Base-by-base conservation (phyloP, 2,797 vertebrate species). In the Sebastes trivittatus region DNA sequence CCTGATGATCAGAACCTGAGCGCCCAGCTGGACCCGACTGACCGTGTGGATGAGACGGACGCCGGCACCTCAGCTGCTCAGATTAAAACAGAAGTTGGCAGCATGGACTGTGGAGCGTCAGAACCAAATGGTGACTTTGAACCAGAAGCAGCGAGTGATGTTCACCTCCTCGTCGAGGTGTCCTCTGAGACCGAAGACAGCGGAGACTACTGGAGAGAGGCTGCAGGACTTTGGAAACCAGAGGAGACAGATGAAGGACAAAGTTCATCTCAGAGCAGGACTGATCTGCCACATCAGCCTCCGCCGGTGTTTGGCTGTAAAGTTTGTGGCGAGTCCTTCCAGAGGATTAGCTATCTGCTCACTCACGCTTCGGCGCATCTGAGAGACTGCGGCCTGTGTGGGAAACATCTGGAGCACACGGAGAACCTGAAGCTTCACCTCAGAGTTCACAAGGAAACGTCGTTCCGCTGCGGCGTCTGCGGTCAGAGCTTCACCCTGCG, bases 401-500 rank as follows among this genome's bases (percentile, higher is more conserved):
- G 84, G 2, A 78, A 80, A 36, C 84, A 62, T 0, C 72, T 90
- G 72, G 78, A 81, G 23, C 61, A 2, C 3, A 1, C 3, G 0
- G 80, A 78, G 59, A 67, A 0, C 72, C 27, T 87, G 56, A 82
- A 77, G 81, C 46, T 65, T 0, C 89, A 89, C 75, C 79, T 90
- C 5, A 6, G 29, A 7, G 54, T 5, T 1, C 89, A 90, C 85
- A 23, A 66, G 20, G 73, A 87, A 0, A 16, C 64, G 2, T 4
- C 29, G 9, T 78, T 90, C 79, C 5, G 42, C 75, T 90, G 89
- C 80, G 1, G 27, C 46, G 27, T 90, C 55, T 90, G 89, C 27
- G 80, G 84, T 0, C 82, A 87, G 73, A 79, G 29, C 20, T 89
- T 87, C 83, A 86, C 82, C 0, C 85, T 80, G 75, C 76, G 75